Evolutionary conservation across 2,797 vertebrate species (phyloP).

Genomic region (Melopsittacus undulatus): DNA sequence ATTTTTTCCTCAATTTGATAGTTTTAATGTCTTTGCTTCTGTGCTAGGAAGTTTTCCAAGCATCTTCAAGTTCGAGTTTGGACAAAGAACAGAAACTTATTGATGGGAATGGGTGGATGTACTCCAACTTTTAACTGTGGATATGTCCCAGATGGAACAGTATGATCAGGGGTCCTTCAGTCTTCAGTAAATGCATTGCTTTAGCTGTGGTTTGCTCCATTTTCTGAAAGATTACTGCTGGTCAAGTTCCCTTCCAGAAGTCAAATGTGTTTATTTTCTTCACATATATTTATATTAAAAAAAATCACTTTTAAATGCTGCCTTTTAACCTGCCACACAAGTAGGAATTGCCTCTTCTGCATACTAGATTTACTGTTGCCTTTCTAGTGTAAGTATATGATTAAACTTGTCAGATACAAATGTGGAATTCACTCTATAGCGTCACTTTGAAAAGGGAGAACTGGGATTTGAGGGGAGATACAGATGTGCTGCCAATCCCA

Average conservation of each 20-base stretch:
- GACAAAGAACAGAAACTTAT: neutral
- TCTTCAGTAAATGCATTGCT: neutral
- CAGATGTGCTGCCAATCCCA: neutral
- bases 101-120: neutral
- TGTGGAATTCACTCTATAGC: neutral
- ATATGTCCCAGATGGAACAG: neutral
- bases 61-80: neutral
- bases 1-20: neutral
- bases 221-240: neutral
- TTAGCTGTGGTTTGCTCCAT: neutral
- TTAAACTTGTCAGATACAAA: neutral
- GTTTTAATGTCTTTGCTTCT: neutral
- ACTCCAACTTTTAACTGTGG: neutral
- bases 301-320: neutral
- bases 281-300: neutral
- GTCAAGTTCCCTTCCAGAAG: neutral
- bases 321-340: neutral
- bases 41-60: neutral
- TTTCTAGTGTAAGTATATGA: neutral
- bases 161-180: neutral
- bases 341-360: neutral
- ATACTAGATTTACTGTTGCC: neutral
- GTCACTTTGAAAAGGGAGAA: neutral
- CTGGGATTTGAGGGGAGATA: neutral
- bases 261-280: neutral